Base-by-base conservation (phyloP, 2,113 vertebrate genomes). In the Papio anubis region DNA sequence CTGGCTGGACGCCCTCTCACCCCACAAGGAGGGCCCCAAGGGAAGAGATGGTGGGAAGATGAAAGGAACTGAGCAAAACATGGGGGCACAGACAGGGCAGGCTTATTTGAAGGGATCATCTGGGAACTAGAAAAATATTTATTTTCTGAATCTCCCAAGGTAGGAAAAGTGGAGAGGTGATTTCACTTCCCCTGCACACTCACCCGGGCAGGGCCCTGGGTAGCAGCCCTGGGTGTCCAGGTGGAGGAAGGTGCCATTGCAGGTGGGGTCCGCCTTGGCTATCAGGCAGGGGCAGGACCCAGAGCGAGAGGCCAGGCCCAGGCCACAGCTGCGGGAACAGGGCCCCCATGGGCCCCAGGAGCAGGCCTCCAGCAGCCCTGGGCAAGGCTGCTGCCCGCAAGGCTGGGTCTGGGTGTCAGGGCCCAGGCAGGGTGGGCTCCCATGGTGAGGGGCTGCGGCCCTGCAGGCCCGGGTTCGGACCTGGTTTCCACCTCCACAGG, bases 301-400 rank as follows among this genome's bases (percentile, higher is more conserved):
- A 2, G 84, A 98, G 2, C 99, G 98, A 4, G 96, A 98, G 16
- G 97, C 97, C 48, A 99, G 97, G 45, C 99, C 99, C 0, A 98
- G 98, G 1, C 99, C 99, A 0, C 99, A 99, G 97, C 98, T 99
- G 13, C 83, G 98, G 2, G 99, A 99, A 94, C 99, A 99, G 0
- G 96, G 72, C 4, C 99, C 99, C 99, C 99, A 99, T 0, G 98
- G 95, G 0, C 98, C 99, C 99, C 99, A 99, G 38, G 98, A 98
- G 83, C 99, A 99, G n/a, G 11, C 30, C 5, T 88, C 90, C 0
- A 13, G 27, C n/a, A 68, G 50, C 23, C 0, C 98, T 38, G 98
- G 94, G 81, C 99, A 99, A 0, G 97, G 98, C 59, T 93, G 86
- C 27, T 83, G 32, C 50, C 92, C 98, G 13, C 99, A 99, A 16